These are phyloP conservation scores for Pterocles gutturalis DNA, from an alignment of 2,113 vertebrate genomes.

Conservation along the genomic window DNA sequence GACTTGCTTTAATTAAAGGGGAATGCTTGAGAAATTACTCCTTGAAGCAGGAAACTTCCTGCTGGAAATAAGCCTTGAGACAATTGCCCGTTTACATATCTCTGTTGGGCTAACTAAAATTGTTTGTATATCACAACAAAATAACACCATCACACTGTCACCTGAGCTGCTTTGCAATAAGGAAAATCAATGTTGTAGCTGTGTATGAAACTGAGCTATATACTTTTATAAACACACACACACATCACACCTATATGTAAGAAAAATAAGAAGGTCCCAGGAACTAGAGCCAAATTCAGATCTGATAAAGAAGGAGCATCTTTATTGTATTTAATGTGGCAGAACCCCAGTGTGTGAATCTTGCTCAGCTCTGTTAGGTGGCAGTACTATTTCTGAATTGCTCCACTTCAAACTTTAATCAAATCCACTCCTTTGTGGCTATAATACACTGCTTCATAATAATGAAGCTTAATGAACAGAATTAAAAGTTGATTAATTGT, in stretches of 20 bases:
- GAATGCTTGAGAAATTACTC: not conserved
- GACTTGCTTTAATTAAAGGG: not conserved
- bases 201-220: not conserved
- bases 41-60: not conserved
- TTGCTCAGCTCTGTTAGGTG: not conserved
- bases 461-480: slow-evolving; percentile 58
- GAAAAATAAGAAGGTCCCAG: not conserved
- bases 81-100: not conserved
- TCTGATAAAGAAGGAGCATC: not conserved
- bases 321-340: not conserved
- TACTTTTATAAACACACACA: not conserved
- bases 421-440: not conserved
- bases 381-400: not conserved
- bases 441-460: slow-evolving; percentile 44
- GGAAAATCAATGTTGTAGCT: not conserved
- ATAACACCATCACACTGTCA: not conserved
- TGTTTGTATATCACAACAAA: accelerated
- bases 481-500: slow-evolving; percentile 68
- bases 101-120: not conserved
- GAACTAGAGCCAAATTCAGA: not conserved
- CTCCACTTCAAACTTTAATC: not conserved
- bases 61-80: not conserved
- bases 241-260: not conserved
- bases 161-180: not conserved
- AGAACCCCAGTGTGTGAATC: not conserved